A percentile compares a stretch with the other conserved stretches of the same genome.
Evolutionary conservation across 92 coral and sea anemone species (phyloP).

Genomic region (Meandrina meandrites): DNA sequence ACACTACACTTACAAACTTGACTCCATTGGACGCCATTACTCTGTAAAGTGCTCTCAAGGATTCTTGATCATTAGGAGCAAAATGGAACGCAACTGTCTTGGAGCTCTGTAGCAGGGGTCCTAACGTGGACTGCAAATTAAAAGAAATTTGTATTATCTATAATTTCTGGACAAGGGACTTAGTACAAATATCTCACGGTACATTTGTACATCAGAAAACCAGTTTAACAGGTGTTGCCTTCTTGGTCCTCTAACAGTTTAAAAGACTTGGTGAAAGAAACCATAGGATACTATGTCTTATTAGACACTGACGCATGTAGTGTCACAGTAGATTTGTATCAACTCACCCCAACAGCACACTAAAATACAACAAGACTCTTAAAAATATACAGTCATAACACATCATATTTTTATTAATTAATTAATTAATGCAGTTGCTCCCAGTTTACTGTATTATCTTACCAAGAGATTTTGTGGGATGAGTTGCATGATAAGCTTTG

Average conservation of each 20-base stretch:
- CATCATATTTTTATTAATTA: too few species aligned
- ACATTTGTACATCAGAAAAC: background rate
- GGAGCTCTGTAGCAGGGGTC: slow-evolving; percentile 89
- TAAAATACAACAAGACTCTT: too few species aligned
- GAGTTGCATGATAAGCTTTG: slow-evolving; percentile 88
- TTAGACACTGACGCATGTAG: too few species aligned
- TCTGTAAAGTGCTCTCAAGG: slow-evolving; percentile 87
- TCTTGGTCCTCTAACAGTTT: background rate
- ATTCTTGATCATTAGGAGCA: slow-evolving; percentile 92
- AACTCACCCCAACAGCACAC: too few species aligned
- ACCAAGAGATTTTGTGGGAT: slow-evolving; percentile 94
- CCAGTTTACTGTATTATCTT: slow-evolving; percentile 21
- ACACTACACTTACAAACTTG: slow-evolving; percentile 83
- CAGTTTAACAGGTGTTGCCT: background rate
- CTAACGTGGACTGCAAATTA: slow-evolving; percentile 77
- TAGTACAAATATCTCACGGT: background rate
- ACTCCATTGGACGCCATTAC: slow-evolving; percentile 94
- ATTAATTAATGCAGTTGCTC: background rate
- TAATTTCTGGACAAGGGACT: background rate
- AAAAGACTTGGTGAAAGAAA: background rate
- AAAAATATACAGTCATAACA: too few species aligned
- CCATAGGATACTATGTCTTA: too few species aligned
- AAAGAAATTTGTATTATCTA: background rate
- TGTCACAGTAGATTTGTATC: too few species aligned
- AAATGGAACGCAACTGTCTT: slow-evolving; percentile 95